Percentiles rank a stretch among this genome's conserved stretches.
Evolutionary conservation across 2,888 invertebrate species (phyloP).

Genomic region (Ornithoptera priamus): DNA sequence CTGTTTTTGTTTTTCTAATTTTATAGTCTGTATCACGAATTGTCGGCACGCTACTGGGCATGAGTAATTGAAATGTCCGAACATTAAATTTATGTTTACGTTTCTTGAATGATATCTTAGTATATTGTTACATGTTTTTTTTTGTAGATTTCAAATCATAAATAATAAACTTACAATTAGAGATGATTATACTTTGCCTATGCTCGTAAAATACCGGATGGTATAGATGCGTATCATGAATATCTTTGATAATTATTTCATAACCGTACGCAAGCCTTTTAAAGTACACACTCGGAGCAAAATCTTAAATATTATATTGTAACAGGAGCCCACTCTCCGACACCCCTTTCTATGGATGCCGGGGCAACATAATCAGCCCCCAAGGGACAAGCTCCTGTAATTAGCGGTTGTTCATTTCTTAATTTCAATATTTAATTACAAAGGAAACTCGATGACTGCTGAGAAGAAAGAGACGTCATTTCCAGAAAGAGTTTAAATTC

Average conservation of each 20-base stretch:
- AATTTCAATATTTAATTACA: constrained; percentile 82
- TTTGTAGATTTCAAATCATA: background rate
- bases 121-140: background rate
- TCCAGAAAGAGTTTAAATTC: constrained; percentile 70
- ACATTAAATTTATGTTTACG: constrained; percentile 70
- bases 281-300: constrained; percentile 34
- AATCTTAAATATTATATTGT: constrained; percentile 73
- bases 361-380: constrained; percentile 75
- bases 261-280: constrained; percentile 18
- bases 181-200: background rate
- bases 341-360: constrained; percentile 72
- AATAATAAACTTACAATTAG: background rate
- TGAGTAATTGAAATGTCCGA: constrained; percentile 79
- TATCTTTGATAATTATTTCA: constrained; percentile 16
- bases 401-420: constrained; percentile 82
- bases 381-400: constrained; percentile 79
- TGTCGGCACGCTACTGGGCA: constrained; percentile 73
- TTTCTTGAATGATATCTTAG: constrained; percentile 47
- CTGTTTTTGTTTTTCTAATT: constrained; percentile 59
- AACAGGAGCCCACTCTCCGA: constrained; percentile 57
- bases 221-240: background rate
- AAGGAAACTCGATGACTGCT: constrained; percentile 79
- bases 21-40: constrained; percentile 75
- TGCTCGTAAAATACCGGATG: background rate
- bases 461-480: constrained; percentile 74